These are phyloP conservation scores for Chaetodon trifasciatus DNA, from an alignment of 2,797 vertebrate species.

Conservation along the genomic window DNA sequence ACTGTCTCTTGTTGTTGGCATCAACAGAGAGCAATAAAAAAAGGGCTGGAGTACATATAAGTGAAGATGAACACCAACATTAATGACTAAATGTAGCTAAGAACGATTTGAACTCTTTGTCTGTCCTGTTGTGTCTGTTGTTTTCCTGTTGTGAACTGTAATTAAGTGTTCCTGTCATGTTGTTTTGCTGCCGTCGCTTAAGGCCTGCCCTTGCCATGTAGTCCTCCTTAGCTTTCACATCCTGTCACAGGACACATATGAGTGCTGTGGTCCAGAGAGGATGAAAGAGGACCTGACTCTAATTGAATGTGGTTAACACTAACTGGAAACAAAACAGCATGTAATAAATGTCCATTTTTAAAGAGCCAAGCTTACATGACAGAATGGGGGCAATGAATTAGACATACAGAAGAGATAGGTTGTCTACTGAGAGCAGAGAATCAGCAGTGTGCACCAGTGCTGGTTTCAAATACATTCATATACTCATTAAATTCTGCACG, in stretches of 20 bases:
- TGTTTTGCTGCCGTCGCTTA: conserved; percentile 21
- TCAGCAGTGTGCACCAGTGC: conserved; percentile 23
- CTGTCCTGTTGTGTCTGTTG: conserved; percentile 10
- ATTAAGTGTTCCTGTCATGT: conserved; percentile 46
- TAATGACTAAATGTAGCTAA: conserved; percentile 13
- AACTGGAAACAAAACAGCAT: conserved; percentile 81
- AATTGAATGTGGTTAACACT: conserved; percentile 80
- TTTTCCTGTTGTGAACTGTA: conserved; percentile 39
- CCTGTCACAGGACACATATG: conserved; percentile 43
- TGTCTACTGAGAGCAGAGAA: conserved; percentile 50
- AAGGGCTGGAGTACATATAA: conserved; percentile 12
- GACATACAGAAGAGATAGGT: conserved; percentile 60
- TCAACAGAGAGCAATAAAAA: conserved; percentile 38
- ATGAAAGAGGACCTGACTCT: conserved; percentile 71
- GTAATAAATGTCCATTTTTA: conserved; percentile 76
- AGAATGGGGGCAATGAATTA: conserved; percentile 80
- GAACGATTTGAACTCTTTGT: not conserved
- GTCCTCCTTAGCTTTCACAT: conserved; percentile 45
- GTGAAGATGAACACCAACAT: conserved; percentile 24
- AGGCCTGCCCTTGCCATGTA: conserved; percentile 21
- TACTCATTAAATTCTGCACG: conserved; percentile 36
- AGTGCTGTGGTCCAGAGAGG: conserved; percentile 41
- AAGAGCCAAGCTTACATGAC: conserved; percentile 63
- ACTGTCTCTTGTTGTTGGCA: conserved; percentile 9
- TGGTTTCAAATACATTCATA: conserved; percentile 35